Evolutionary conservation across 2,113 vertebrate species (phyloP).

Genomic region (Amazona vittata): DNA sequence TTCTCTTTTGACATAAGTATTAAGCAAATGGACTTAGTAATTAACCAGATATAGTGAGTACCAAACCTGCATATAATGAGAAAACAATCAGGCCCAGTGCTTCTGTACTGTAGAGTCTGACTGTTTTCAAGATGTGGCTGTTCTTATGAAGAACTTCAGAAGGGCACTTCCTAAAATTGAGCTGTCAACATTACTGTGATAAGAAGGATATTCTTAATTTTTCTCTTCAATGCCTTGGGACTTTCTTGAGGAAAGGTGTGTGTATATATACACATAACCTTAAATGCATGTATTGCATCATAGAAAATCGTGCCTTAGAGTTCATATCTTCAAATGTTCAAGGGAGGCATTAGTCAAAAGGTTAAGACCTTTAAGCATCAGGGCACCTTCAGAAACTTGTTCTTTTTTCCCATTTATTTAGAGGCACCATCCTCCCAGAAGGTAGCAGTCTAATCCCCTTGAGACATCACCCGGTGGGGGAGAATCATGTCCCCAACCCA

Average conservation of each 20-base stretch:
- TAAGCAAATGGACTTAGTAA: background rate
- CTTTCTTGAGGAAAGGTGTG: background rate
- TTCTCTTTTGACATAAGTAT: background rate
- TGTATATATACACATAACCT: background rate
- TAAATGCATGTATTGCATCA: background rate
- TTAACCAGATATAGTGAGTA: background rate
- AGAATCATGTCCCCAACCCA: background rate
- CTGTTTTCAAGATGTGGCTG: background rate
- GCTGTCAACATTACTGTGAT: background rate
- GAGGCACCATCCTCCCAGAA: background rate
- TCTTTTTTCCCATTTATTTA: background rate
- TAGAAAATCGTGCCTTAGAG: background rate
- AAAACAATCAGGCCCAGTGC: background rate
- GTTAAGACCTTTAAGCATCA: background rate
- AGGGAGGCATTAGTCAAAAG: background rate
- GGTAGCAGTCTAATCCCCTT: background rate
- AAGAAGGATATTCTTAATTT: background rate
- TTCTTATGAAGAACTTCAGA: background rate
- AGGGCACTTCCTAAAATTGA: background rate
- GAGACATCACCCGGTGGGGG: background rate
- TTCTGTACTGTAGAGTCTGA: background rate
- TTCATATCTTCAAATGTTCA: accelerated
- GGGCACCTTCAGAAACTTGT: background rate
- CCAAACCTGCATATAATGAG: background rate
- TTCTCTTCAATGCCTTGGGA: background rate